Conservation (phyloP, 2,888 invertebrate genomes). For the Agrotis segetum region DNA sequence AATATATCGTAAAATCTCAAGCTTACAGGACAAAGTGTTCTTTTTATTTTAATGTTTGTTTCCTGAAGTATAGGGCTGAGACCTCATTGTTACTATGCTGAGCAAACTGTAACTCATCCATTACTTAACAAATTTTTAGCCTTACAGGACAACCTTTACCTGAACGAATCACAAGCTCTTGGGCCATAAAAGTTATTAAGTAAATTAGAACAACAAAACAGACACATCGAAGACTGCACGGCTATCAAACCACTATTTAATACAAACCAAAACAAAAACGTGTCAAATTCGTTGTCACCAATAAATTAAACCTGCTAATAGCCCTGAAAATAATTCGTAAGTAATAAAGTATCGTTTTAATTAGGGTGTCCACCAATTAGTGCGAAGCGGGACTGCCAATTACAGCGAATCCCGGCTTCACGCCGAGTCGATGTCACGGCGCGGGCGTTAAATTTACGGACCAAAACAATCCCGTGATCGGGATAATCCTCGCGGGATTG, state of each 20-base stretch:
- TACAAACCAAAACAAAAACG: constrained; percentile 19
- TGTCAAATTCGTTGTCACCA: constrained; percentile 23
- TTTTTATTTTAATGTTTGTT: too few species aligned
- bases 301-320: constrained; percentile 53
- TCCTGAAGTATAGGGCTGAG: too few species aligned
- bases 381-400: constrained; percentile 70
- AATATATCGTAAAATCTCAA: too few species aligned
- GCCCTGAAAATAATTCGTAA: constrained; percentile 41
- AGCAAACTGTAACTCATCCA: too few species aligned
- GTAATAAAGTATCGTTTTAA: constrained; percentile 59
- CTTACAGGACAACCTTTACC: too few species aligned
- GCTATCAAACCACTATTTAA: not conserved
- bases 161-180: too few species aligned
- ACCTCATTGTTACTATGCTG: too few species aligned
- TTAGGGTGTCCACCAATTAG: constrained; percentile 65
- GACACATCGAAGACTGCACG: too few species aligned
- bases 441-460: constrained; percentile 64
- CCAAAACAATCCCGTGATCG: constrained; percentile 64
- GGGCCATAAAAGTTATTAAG: too few species aligned
- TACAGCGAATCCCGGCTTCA: constrained; percentile 62
- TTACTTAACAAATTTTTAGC: too few species aligned
- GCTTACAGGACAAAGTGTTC: too few species aligned
- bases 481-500: constrained; percentile 63
- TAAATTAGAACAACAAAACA: too few species aligned
- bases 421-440: constrained; percentile 51